A percentile compares a stretch with the other conserved stretches of the same genome.
phyloP scores from a whole-genome alignment of 2,888 invertebrate genomes.

The Syrphus vitripennis region DNA sequence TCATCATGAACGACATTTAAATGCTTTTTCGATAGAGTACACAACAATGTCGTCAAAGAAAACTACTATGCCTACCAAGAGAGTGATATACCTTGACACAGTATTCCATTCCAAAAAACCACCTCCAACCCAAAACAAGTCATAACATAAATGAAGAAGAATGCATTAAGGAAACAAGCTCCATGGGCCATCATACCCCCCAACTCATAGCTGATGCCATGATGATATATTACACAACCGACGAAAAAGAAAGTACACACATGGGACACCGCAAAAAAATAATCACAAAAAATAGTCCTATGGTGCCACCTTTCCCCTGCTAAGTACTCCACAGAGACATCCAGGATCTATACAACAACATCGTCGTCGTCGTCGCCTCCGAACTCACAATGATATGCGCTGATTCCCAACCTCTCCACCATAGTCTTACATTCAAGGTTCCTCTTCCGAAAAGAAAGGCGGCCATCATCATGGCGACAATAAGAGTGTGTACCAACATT shows the following conservation, averaged over 20 bases:
- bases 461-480: slow-evolving; percentile 21
- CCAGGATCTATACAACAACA: slow-evolving; percentile 21
- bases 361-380: neutral
- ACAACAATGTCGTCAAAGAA: neutral
- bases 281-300: slow-evolving; percentile 65
- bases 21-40: slow-evolving; percentile 21
- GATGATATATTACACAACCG: slow-evolving; percentile 61
- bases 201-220: slow-evolving; percentile 25
- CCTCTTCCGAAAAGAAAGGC: slow-evolving; percentile 9
- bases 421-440: slow-evolving; percentile 56
- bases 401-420: neutral
- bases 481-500: slow-evolving; percentile 27
- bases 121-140: neutral
- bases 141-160: slow-evolving; percentile 39
- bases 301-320: slow-evolving; percentile 18
- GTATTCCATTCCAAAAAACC: neutral
- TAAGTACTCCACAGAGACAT: slow-evolving; percentile 59
- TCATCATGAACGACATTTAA: neutral
- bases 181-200: slow-evolving; percentile 28
- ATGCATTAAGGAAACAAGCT: slow-evolving; percentile 65
- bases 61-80: neutral
- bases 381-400: neutral
- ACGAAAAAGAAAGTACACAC: slow-evolving; percentile 57
- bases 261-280: slow-evolving; percentile 54
- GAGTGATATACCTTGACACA: neutral